A percentile compares a stretch with the other conserved stretches of the same genome.
phyloP scores from a whole-genome alignment of 2,888 invertebrate genomes.

The Agrenia bidenticulata region DNA sequence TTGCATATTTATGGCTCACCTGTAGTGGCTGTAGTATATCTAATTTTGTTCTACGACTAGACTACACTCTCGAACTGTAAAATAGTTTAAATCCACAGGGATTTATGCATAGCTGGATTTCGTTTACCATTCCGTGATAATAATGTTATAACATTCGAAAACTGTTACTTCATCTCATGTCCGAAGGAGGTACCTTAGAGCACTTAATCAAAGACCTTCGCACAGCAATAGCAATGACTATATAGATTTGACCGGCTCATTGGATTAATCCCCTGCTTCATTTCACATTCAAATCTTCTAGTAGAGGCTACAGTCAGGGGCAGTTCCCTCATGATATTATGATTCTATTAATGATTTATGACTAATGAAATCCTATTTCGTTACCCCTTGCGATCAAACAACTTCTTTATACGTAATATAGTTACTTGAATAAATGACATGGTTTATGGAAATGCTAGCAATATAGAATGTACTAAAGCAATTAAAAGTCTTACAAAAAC shows the following conservation, averaged over 20 bases:
- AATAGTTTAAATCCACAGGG: too few species aligned
- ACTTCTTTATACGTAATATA: slow-evolving; percentile 10
- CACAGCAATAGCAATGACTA: background rate
- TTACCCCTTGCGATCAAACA: slow-evolving; percentile 10
- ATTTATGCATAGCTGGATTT: too few species aligned
- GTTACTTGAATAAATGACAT: background rate
- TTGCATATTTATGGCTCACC: too few species aligned
- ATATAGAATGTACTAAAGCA: too few species aligned
- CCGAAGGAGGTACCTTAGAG: background rate
- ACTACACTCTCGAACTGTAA: too few species aligned
- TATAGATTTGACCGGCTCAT: background rate
- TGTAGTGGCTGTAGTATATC: too few species aligned
- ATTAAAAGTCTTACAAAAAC: too few species aligned
- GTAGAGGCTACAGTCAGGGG: background rate
- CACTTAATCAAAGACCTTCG: slow-evolving; percentile 1
- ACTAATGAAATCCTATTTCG: slow-evolving; percentile 10
- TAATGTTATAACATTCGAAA: too few species aligned
- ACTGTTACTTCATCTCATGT: background rate
- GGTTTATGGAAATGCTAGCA: slow-evolving; percentile 10
- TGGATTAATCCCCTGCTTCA: background rate
- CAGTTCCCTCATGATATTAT: background rate
- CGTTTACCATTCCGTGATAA: too few species aligned
- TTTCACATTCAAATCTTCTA: background rate
- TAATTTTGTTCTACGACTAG: too few species aligned
- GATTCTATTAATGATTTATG: slow-evolving; percentile 12